Evolutionary conservation across 2,888 invertebrate genomes (phyloP), one percentile per base, ranked within the genome.

Genomic region (Sphaerophoria rueppellii): DNA sequence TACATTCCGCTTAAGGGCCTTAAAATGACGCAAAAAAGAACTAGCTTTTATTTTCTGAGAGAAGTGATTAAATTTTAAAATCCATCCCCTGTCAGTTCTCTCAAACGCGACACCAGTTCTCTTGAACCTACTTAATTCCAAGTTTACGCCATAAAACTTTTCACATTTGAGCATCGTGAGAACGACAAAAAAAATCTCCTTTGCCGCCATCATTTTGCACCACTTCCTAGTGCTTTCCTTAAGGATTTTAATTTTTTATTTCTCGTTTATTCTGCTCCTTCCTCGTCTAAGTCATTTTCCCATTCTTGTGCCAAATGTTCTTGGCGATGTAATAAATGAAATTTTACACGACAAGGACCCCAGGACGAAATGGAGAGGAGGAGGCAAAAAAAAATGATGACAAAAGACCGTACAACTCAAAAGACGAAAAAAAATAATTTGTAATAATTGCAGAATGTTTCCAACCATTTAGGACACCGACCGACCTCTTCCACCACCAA

Each of bases 371-470:
- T 14, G 12, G 24, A 7, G 12, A 55, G 6, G 35, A 35, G 24
- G n/a, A 12, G 35, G 37, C 48, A 61, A 69, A 57, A 67, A 35
- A 35, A 34, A 24, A 67, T 6, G 48, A 70, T 70, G 57, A 70
- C 57, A 70, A 70, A 60, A 52, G 60, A 54, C 63, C 65, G 74
- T 69, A 82, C 82, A 82, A 78, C 57, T 78, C 78, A 81, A 81
- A 85, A 77, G 73, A 73, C 1, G 24, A 24, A 24, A 85, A 65
- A 69, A 85, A 85, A 85, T 85, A 85, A 85, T 85, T 85, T 77
- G 81, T 77, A 85, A 85, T 85, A 85, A 85, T 85, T 85, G 85
- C 81, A 76, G 73, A 85, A 85, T 85, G 85, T 81, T 85, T 85
- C 85, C 81, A 24, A 81, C 69, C 85, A 77, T 77, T 85, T 81